phyloP scores from a whole-genome alignment of 2,113 vertebrate genomes.

The Prochilodus magdalenae region DNA sequence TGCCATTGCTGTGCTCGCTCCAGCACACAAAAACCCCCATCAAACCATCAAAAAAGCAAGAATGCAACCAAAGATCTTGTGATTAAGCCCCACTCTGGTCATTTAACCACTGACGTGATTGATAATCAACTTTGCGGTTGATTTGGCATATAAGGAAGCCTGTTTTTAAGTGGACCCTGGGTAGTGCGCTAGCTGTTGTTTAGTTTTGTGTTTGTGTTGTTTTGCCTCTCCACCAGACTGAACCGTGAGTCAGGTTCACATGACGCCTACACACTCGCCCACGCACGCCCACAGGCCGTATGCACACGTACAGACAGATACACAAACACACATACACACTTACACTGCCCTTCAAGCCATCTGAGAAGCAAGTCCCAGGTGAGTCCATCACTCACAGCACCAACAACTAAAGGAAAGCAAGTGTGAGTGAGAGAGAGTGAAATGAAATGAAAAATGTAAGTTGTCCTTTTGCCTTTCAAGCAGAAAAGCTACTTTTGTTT shows the following conservation, averaged over 20 bases:
- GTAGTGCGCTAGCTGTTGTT: conserved; percentile 1
- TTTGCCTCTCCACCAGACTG: conserved; percentile 46
- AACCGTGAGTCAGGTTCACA: conserved; percentile 55
- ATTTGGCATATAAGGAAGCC: conserved; percentile 13
- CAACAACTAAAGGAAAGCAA: background rate
- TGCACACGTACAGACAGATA: conserved; percentile 15
- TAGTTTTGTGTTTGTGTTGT: conserved; percentile 50
- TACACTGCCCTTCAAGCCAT: conserved; percentile 22
- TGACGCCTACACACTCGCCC: conserved; percentile 47
- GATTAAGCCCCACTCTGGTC: background rate
- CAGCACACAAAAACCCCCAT: conserved; percentile 5
- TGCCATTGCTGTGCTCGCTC: conserved; percentile 41
- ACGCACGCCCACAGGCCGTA: conserved; percentile 54
- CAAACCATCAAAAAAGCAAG: background rate
- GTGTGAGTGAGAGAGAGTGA: background rate
- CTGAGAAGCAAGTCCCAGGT: conserved; percentile 32
- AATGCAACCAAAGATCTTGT: conserved; percentile 10
- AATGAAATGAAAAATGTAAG: background rate
- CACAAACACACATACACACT: conserved; percentile 18
- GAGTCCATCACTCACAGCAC: conserved; percentile 20
- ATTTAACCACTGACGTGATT: background rate
- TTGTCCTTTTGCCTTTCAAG: background rate
- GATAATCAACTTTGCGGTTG: background rate
- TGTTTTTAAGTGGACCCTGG: background rate
- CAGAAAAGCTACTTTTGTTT: background rate